Percentiles rank a stretch among this genome's conserved stretches.
Conservation (phyloP, 2,888 invertebrate genomes). For the Athetis lepigone region DNA sequence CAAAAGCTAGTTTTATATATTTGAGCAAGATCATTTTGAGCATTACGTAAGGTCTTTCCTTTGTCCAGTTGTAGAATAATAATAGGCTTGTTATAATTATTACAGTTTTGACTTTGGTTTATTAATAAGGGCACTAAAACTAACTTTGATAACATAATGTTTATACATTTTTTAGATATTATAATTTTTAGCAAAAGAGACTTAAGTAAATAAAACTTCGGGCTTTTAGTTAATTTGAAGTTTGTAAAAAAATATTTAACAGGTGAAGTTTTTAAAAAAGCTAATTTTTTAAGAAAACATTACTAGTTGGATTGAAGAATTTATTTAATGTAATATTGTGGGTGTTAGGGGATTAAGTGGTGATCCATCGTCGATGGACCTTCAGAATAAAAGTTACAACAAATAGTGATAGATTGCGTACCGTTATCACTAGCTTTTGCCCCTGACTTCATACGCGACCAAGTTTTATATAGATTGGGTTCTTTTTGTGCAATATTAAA, state of each 20-base stretch:
- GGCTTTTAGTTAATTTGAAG: background rate
- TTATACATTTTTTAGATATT: background rate
- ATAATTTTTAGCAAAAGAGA: slow-evolving; percentile 7
- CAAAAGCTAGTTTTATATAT: no score
- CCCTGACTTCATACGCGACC: no score
- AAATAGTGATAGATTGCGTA: background rate
- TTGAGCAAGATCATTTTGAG: no score
- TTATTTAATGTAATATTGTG: slow-evolving; percentile 9
- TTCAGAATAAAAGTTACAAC: background rate
- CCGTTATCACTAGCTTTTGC: no score
- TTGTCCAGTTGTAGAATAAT: no score
- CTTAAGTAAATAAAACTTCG: slow-evolving; percentile 7
- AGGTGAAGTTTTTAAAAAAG: slow-evolving; percentile 12
- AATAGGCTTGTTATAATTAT: no score
- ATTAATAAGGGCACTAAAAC: background rate
- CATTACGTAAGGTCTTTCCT: no score
- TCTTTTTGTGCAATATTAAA: no score
- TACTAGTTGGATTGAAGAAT: slow-evolving; percentile 6
- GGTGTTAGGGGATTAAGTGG: background rate
- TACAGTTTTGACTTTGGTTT: background rate
- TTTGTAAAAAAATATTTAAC: slow-evolving; percentile 19
- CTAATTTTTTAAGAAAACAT: slow-evolving; percentile 14
- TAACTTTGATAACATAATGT: background rate
- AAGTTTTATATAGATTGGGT: no score
- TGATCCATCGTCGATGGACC: slow-evolving; percentile 5